A percentile compares a stretch with the other conserved stretches of the same genome.
Evolutionary conservation across 92 coral and sea anemone genomes (phyloP).

Genomic region (Porites lobata): DNA sequence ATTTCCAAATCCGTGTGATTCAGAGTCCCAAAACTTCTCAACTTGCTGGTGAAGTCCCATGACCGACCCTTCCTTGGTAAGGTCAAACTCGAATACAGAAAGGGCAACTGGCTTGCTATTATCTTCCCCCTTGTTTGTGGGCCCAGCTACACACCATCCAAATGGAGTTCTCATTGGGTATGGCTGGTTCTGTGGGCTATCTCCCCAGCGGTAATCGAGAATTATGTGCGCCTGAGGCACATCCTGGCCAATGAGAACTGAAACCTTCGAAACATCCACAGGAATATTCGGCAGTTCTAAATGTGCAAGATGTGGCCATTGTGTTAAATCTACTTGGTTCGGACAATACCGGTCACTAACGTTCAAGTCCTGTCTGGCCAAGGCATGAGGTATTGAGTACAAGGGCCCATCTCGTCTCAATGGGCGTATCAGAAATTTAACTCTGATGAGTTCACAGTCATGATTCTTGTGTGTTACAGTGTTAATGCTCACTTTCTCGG

Average conservation of each 20-base stretch:
- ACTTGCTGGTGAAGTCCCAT: constrained; percentile 43
- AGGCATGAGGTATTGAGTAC: no score
- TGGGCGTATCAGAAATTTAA: no score
- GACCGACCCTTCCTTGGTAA: constrained; percentile 20
- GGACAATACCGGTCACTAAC: no score
- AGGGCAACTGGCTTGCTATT: constrained; percentile 47
- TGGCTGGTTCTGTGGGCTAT: constrained; percentile 55
- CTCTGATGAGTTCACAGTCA: no score
- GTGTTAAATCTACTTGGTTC: no score
- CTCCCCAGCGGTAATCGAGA: constrained; percentile 63
- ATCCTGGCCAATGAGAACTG: no score
- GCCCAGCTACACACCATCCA: constrained; percentile 74
- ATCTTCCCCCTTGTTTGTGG: constrained; percentile 35
- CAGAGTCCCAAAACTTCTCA: constrained; percentile 63
- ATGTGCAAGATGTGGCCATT: no score
- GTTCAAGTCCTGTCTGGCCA: no score
- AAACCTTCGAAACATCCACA: no score
- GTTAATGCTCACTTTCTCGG: constrained; percentile 40
- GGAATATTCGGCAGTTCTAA: no score
- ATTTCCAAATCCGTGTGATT: constrained; percentile 49
- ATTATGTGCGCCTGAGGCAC: constrained; percentile 77
- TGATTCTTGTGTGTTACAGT: no score
- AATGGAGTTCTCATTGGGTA: constrained; percentile 64
- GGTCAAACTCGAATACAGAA: constrained; percentile 52
- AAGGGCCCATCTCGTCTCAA: no score